phyloP scores from a whole-genome alignment of 2,888 invertebrate genomes.

The Drosophila subsilvestris region DNA sequence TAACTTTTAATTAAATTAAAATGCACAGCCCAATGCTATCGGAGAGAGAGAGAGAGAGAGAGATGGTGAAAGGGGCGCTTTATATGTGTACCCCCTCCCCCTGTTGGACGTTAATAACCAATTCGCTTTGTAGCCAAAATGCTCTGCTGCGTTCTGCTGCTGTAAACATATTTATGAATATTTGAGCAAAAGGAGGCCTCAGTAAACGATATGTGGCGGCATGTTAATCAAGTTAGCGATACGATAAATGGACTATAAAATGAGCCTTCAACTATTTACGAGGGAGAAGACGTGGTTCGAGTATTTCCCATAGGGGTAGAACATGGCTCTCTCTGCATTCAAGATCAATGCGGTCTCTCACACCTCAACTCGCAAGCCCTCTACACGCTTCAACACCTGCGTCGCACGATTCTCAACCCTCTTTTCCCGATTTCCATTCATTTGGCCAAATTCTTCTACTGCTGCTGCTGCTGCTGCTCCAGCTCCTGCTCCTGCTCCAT shows the following conservation, averaged over 20 bases:
- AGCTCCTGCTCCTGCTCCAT: constrained; percentile 19
- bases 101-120: constrained; percentile 68
- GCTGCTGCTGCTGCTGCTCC: constrained; percentile 38
- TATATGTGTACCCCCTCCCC: neutral
- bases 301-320: neutral
- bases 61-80: neutral
- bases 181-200: constrained; percentile 60
- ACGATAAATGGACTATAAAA: constrained; percentile 45
- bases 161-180: constrained; percentile 72
- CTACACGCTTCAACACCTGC: constrained; percentile 31
- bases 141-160: constrained; percentile 36
- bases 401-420: constrained; percentile 22
- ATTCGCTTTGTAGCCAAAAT: constrained; percentile 71
- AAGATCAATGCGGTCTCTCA: too few species aligned
- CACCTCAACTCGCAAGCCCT: constrained; percentile 45
- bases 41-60: neutral
- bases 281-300: neutral
- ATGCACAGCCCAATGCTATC: constrained; percentile 68
- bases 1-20: constrained; percentile 79
- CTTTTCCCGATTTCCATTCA: neutral
- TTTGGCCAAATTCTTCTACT: constrained; percentile 1
- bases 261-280: constrained; percentile 7
- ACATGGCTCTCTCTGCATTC: constrained; percentile 7
- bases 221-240: constrained; percentile 58
- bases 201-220: neutral